Percentiles rank a stretch among this genome's conserved stretches.
Evolutionary conservation across 2,888 invertebrate species (phyloP).

Genomic region (Halictus ligatus): DNA sequence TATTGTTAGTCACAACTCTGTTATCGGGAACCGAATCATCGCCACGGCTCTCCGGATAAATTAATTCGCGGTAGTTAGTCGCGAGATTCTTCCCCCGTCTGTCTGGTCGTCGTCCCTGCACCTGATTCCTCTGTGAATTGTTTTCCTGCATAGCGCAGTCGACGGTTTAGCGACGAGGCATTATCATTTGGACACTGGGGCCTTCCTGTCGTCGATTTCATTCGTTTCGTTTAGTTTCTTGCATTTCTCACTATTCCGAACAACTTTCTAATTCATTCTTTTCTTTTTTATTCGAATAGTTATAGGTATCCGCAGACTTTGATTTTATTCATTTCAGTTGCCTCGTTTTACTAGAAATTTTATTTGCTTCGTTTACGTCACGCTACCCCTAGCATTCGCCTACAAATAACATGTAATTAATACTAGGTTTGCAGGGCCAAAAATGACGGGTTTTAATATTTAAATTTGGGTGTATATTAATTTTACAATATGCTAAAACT

Average conservation of each 20-base stretch:
- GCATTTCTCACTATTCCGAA: not conserved
- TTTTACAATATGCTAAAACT: too few species aligned
- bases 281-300: not conserved
- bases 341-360: too few species aligned
- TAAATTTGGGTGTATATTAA: too few species aligned
- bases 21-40: slow-evolving; percentile 38
- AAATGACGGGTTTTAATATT: too few species aligned
- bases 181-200: not conserved
- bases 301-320: not conserved
- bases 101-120: not conserved
- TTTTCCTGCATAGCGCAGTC: not conserved
- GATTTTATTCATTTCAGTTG: not conserved
- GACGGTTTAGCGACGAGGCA: not conserved
- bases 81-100: slow-evolving; percentile 7
- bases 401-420: too few species aligned
- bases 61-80: slow-evolving; percentile 28
- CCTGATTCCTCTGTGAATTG: not conserved
- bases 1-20: slow-evolving; percentile 28
- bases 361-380: too few species aligned
- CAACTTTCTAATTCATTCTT: not conserved
- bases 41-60: slow-evolving; percentile 22
- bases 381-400: too few species aligned
- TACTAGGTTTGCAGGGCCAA: too few species aligned
- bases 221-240: not conserved
- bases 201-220: not conserved